phyloP scores from a whole-genome alignment of 2,888 invertebrate genomes.

The Phalera bucephala region DNA sequence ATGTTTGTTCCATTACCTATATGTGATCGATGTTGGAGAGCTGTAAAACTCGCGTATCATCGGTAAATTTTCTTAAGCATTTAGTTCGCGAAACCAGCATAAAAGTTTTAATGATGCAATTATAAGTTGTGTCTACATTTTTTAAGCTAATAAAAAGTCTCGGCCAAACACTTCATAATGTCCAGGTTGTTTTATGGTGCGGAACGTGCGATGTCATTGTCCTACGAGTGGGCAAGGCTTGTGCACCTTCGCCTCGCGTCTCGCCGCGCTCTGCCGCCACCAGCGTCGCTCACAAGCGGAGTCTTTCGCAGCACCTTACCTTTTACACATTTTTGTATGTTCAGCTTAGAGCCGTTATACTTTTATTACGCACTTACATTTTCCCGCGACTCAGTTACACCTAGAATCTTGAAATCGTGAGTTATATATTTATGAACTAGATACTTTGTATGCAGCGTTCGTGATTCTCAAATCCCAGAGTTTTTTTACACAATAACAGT shows the following conservation, averaged over 20 bases:
- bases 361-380: constrained; percentile 26
- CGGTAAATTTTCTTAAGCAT: constrained; percentile 32
- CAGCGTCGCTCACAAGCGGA: constrained; percentile 16
- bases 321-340: constrained; percentile 29
- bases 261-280: constrained; percentile 33
- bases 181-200: constrained; percentile 78
- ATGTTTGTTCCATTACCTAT: constrained; percentile 29
- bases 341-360: constrained; percentile 26
- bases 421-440: constrained; percentile 17
- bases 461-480: constrained; percentile 17
- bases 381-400: constrained; percentile 23
- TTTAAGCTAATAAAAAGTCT: constrained; percentile 55
- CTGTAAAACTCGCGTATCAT: constrained; percentile 18
- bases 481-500: constrained; percentile 15
- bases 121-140: constrained; percentile 57
- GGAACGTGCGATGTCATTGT: constrained; percentile 81
- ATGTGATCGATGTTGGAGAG: constrained; percentile 28
- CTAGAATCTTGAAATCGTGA: constrained; percentile 17
- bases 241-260: constrained; percentile 38
- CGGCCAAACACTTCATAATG: constrained; percentile 59
- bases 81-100: constrained; percentile 50
- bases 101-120: constrained; percentile 59
- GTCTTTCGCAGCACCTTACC: constrained; percentile 12
- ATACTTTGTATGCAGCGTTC: constrained; percentile 11
- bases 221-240: constrained; percentile 63